Conservation (phyloP, 1,140 invertebrate genomes). For the Hylaeus volcanicus region DNA sequence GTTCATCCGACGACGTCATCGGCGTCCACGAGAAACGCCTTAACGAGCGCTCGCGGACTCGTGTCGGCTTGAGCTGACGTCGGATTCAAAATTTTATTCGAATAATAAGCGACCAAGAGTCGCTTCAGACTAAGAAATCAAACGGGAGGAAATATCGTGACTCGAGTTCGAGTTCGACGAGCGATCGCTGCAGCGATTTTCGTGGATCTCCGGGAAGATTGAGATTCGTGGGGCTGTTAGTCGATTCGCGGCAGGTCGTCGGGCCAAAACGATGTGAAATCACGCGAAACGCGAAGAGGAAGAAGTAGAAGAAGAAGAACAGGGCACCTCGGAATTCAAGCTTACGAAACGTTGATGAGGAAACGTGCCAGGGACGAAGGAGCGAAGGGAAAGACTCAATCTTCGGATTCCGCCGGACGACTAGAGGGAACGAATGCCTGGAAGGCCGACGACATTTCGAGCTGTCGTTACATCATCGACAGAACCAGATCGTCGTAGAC, state of each 20-base stretch:
- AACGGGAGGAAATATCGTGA: no score
- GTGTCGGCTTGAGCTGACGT: no score
- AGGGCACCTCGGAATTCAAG: slow-evolving; percentile 15
- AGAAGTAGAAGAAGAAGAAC: slow-evolving; percentile 25
- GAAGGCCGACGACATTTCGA: slow-evolving; percentile 69
- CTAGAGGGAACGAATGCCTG: slow-evolving; percentile 64
- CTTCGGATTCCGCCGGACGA: slow-evolving; percentile 58
- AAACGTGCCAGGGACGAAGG: slow-evolving; percentile 64
- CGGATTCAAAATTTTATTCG: no score
- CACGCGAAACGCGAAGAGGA: slow-evolving; percentile 27
- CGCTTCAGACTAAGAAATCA: no score
- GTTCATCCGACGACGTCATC: slow-evolving; percentile 63
- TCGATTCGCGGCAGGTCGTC: not conserved
- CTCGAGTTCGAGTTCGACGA: no score
- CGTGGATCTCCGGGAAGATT: not conserved
- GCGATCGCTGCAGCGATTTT: no score
- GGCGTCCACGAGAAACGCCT: slow-evolving; percentile 65
- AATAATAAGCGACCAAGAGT: no score
- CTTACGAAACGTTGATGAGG: slow-evolving; percentile 63
- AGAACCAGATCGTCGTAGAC: slow-evolving; percentile 66
- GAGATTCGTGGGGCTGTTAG: not conserved
- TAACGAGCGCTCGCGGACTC: slow-evolving; percentile 64
- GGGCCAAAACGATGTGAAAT: slow-evolving; percentile 26
- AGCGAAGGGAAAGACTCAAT: slow-evolving; percentile 64
- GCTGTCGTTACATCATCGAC: slow-evolving; percentile 63